A percentile compares a stretch with the other conserved stretches of the same genome.
These are phyloP conservation scores for Gnathochromis pfefferi DNA, from an alignment of 2,113 vertebrate species.

Conservation along the genomic window DNA sequence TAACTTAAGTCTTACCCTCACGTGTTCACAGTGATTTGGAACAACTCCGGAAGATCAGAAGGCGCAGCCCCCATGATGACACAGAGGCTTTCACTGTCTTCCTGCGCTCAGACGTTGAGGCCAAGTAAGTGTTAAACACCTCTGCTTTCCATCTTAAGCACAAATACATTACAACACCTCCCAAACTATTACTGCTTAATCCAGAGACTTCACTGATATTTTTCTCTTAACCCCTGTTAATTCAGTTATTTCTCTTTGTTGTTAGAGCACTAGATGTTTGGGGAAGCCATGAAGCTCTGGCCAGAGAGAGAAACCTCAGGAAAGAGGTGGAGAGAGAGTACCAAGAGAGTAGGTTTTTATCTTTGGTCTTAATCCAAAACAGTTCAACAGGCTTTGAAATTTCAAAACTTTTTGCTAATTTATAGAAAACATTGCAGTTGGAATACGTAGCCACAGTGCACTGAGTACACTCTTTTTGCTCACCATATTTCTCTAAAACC, in stretches of 20 bases:
- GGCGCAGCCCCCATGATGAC: conserved; percentile 93
- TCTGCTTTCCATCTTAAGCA: not conserved
- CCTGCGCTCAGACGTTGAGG: conserved; percentile 89
- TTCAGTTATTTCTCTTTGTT: not conserved
- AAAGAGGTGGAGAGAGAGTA: conserved; percentile 88
- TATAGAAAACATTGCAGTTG: not conserved
- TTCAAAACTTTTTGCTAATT: not conserved
- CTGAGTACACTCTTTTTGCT: not conserved
- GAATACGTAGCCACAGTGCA: not conserved
- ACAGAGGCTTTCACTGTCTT: conserved; percentile 95
- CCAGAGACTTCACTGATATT: not conserved
- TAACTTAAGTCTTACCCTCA: not conserved
- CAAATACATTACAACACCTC: not conserved
- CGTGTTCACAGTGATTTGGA: conserved; percentile 81
- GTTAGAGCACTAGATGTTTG: conserved; percentile 90
- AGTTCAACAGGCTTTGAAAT: not conserved
- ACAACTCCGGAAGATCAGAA: conserved; percentile 87
- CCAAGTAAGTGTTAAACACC: conserved; percentile 78
- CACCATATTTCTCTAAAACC: not conserved
- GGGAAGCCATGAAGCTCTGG: conserved; percentile 93
- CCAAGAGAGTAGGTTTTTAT: conserved; percentile 84
- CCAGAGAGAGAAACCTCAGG: conserved; percentile 84
- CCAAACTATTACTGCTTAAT: not conserved
- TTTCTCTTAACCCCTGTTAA: not conserved
- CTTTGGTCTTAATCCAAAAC: not conserved